Evolutionary conservation across 2,888 invertebrate genomes (phyloP).

Genomic region (Aethes cnicana): DNA sequence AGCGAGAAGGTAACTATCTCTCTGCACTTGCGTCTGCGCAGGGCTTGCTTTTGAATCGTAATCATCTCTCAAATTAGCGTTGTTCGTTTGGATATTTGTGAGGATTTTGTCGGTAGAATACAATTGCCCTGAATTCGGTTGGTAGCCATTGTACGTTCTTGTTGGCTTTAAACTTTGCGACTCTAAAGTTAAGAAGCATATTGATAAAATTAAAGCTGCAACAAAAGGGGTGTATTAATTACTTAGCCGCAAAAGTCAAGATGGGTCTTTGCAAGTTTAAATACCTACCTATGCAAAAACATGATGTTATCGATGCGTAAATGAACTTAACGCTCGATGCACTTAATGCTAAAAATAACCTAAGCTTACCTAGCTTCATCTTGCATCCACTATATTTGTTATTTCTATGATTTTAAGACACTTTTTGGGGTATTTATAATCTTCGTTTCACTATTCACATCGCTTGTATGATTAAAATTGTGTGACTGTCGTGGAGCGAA

Average conservation of each 20-base stretch:
- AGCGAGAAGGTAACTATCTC: conserved; percentile 17
- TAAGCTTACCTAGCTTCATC: conserved; percentile 26
- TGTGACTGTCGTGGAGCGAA: neutral
- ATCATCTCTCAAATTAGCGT: neutral
- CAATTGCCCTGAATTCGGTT: conserved; percentile 2
- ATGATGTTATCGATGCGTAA: neutral
- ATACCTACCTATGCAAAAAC: neutral
- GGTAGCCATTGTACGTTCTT: conserved; percentile 1
- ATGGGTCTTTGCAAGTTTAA: no score
- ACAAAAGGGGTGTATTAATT: neutral
- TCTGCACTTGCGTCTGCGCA: conserved; percentile 1
- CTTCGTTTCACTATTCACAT: conserved; percentile 1
- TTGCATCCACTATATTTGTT: neutral
- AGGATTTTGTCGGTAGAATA: conserved; percentile 8
- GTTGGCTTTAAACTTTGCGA: conserved; percentile 16
- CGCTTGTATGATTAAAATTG: neutral
- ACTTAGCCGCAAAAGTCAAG: no score
- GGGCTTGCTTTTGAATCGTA: neutral
- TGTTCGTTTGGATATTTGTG: neutral
- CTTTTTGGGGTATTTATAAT: neutral
- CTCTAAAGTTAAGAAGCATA: conserved; percentile 14
- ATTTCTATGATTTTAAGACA: neutral
- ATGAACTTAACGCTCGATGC: conserved; percentile 6
- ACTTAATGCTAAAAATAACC: conserved; percentile 8
- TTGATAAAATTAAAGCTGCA: conserved; percentile 20